phyloP scores from a whole-genome alignment of 2,797 vertebrate genomes.

The Karalla daura region DNA sequence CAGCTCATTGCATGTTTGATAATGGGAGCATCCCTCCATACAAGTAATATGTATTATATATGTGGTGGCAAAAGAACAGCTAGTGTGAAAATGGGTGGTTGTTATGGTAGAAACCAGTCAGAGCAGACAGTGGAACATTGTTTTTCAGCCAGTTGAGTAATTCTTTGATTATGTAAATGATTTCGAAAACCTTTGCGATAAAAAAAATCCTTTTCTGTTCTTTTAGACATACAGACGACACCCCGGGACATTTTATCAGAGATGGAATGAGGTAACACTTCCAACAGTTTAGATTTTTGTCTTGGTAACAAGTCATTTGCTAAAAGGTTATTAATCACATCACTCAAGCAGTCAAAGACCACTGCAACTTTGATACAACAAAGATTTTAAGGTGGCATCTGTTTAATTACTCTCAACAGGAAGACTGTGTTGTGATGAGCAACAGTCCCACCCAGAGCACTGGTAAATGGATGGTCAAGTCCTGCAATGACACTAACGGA shows the following conservation, averaged over 20 bases:
- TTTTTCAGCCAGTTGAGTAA: no score
- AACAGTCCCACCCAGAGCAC: background rate
- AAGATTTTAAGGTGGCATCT: background rate
- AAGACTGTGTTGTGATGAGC: constrained; percentile 67
- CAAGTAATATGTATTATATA: no score
- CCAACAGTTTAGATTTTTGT: background rate
- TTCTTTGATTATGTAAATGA: no score
- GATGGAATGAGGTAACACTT: constrained; percentile 74
- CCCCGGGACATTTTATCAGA: constrained; percentile 61
- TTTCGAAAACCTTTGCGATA: no score
- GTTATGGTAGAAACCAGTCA: no score
- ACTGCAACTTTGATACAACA: background rate
- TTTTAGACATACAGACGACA: constrained; percentile 51
- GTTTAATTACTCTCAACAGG: constrained; percentile 38
- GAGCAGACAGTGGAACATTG: no score
- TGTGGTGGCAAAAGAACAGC: no score
- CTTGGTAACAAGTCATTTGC: background rate
- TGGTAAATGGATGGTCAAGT: constrained; percentile 75
- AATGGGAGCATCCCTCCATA: no score
- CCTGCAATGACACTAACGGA: constrained; percentile 76
- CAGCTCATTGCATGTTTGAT: no score
- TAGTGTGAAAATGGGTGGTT: no score
- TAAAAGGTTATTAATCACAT: background rate
- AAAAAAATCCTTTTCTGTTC: constrained; percentile 2
- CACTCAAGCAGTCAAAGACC: background rate